Base-by-base conservation (phyloP, 2,113 vertebrate genomes). In the Rynchops niger region DNA sequence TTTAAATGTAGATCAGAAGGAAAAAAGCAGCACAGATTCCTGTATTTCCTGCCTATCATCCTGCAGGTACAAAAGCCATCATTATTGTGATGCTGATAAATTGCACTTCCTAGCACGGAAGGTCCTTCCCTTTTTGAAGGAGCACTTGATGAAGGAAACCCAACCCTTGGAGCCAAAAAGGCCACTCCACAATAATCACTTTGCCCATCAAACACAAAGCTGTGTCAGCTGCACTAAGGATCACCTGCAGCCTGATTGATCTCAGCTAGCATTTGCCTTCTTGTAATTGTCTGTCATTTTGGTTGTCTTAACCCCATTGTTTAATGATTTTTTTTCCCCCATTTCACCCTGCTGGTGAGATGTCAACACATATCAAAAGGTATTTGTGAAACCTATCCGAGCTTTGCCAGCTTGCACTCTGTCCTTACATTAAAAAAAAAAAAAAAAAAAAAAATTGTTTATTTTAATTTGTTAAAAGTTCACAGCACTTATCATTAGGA, bases 401-500 rank as follows among this genome's bases (percentile, higher is more conserved):
- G 45, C 4, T 62, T 71, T 90, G 74, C 42, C 29, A 79, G 62
- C 56, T 92, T 79, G 43, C 30, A 80, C 56, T 95, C 71, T 92
- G 25, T 77, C 76, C 38, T 81, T 89, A 59, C 2, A 2, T 90
- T 90, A 59, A 59, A 53, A 73, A 62, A 53, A 59, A 47, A 59
- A 59, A 53, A 73, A 62, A 53, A 59, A 47, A 91, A 82, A 91
- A 82, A 82, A 30, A 71, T 6, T 88, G 50, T 83, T 95, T 86
- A 94, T 87, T 96, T 97, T 94, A 90, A 93, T 97, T 98, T 96
- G 42, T 34, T 63, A 82, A 56, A 95, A 92, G 47, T 94, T 97
- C 86, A 88, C 62, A 97, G 49, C 29, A 58, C 15, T n/a, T 76
- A 45, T 45, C 49, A 55, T 72, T 88, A 95, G 8, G 15, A 80